Percentiles rank a stretch among this genome's conserved stretches.
Conservation (phyloP, 1,140 invertebrate species). For the Drosophila sp. region DNA sequence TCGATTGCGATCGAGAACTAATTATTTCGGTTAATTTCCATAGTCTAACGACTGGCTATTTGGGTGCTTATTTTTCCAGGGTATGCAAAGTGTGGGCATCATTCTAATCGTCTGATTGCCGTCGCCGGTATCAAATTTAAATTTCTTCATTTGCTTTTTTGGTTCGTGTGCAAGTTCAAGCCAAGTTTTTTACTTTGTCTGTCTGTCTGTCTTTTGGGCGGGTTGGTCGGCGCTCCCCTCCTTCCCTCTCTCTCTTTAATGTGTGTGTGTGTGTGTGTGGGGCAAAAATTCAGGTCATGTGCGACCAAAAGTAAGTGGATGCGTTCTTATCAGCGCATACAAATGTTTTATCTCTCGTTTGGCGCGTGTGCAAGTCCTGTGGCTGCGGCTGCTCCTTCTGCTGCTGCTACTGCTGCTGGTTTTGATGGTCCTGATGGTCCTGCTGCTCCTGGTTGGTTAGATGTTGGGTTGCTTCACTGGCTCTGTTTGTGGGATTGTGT, state of each 20-base stretch:
- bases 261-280: slow-evolving; percentile 19
- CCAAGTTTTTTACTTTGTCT: slow-evolving; percentile 52
- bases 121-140: slow-evolving; percentile 67
- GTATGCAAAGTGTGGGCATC: slow-evolving; percentile 33
- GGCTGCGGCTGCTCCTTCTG: slow-evolving; percentile 25
- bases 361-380: slow-evolving; percentile 63
- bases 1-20: background rate
- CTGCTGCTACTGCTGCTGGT: slow-evolving; percentile 19
- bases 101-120: slow-evolving; percentile 56
- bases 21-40: background rate
- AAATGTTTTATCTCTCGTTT: slow-evolving; percentile 77
- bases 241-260: background rate
- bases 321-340: slow-evolving; percentile 80
- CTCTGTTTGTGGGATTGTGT: background rate
- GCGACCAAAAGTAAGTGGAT: slow-evolving; percentile 80
- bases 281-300: slow-evolving; percentile 75
- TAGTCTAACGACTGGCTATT: no score
- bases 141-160: slow-evolving; percentile 71
- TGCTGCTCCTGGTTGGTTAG: slow-evolving; percentile 25
- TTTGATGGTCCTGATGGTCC: slow-evolving; percentile 21
- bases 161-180: slow-evolving; percentile 64
- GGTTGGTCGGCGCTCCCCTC: background rate
- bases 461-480: background rate
- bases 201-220: slow-evolving; percentile 10
- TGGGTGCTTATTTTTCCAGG: background rate